Evolutionary conservation across 1,140 invertebrate species (phyloP).

Genomic region (Phenacoccus solenopsis): DNA sequence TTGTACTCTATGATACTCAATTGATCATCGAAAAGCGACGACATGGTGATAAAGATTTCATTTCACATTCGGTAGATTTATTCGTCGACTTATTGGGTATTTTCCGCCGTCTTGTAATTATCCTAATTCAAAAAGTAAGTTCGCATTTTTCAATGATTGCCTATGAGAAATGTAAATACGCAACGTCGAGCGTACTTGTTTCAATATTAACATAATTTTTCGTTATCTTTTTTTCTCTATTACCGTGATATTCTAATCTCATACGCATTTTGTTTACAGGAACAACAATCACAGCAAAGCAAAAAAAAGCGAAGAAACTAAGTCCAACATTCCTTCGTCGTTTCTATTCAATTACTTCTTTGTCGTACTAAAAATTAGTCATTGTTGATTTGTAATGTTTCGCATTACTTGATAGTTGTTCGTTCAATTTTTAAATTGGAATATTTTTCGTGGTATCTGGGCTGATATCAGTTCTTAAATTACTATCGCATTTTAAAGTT

Average conservation of each 20-base stretch:
- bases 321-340: background rate
- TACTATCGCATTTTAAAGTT: slow-evolving; percentile 2
- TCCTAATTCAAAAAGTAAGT: slow-evolving; percentile 75
- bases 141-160: too few species aligned
- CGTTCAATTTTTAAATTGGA: too few species aligned
- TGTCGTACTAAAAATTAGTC: background rate
- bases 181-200: too few species aligned
- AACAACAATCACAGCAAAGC: background rate
- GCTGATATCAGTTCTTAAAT: background rate
- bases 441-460: background rate
- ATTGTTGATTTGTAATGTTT: background rate
- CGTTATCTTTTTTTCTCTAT: too few species aligned
- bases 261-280: background rate
- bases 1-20: slow-evolving; percentile 92
- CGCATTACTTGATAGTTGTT: background rate
- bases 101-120: slow-evolving; percentile 77
- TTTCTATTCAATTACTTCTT: background rate
- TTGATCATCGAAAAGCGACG: slow-evolving; percentile 85
- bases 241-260: too few species aligned
- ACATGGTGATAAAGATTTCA: slow-evolving; percentile 81
- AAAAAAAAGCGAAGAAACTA: background rate
- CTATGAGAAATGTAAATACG: too few species aligned
- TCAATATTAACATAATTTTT: too few species aligned
- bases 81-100: slow-evolving; percentile 87
- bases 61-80: slow-evolving; percentile 75